phyloP scores from a whole-genome alignment of 2,888 invertebrate genomes.

The Thymelicus acteon region DNA sequence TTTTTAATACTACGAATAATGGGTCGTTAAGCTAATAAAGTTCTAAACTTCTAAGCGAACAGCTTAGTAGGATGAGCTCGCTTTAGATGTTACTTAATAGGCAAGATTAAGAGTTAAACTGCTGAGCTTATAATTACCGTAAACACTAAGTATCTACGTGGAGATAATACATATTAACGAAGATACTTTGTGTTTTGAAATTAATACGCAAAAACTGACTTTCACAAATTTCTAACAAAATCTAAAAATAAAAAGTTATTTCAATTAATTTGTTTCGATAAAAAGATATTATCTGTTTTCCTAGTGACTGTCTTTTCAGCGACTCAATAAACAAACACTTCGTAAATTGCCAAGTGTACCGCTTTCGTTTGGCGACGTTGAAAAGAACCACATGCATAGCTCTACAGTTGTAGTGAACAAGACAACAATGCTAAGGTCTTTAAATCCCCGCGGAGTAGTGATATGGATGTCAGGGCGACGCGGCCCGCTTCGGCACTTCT shows the following conservation, averaged over 20 bases:
- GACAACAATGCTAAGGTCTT: slow-evolving; percentile 21
- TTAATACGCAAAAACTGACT: too few relatives aligned
- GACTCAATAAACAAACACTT: neutral
- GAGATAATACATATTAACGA: too few relatives aligned
- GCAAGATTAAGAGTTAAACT: slow-evolving; percentile 3
- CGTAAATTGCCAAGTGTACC: neutral
- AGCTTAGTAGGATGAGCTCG: neutral
- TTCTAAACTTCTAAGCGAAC: neutral
- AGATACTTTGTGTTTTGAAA: too few relatives aligned
- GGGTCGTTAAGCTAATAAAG: neutral
- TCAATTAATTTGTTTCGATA: too few relatives aligned
- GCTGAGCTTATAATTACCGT: slow-evolving; percentile 3
- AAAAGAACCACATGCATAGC: neutral
- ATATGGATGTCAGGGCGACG: slow-evolving; percentile 35
- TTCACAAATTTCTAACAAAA: too few relatives aligned
- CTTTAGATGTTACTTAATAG: neutral
- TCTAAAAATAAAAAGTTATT: too few relatives aligned
- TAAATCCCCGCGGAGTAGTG: slow-evolving; percentile 44
- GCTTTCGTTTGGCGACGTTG: neutral
- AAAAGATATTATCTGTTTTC: neutral
- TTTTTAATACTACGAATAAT: slow-evolving; percentile 1
- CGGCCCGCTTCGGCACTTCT: slow-evolving; percentile 41
- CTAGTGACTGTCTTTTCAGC: neutral
- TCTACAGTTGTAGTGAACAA: neutral
- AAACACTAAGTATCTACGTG: too few relatives aligned